These are phyloP conservation scores for Protodeltote pygarga DNA, from an alignment of 2,888 invertebrate species.

Conservation along the genomic window DNA sequence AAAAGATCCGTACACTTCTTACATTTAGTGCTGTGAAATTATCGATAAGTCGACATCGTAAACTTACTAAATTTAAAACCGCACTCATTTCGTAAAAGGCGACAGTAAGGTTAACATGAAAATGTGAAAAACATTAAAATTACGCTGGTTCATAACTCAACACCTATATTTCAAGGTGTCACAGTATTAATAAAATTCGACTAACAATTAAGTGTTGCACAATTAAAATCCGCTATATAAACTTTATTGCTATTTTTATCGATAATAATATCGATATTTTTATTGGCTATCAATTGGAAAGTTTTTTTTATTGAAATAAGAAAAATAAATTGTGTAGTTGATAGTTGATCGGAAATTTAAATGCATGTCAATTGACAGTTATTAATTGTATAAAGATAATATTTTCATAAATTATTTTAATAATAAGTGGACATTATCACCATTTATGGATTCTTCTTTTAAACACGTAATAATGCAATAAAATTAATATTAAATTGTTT, in stretches of 20 bases:
- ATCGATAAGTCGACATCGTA: conserved; percentile 40
- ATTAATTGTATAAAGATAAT: conserved; percentile 36
- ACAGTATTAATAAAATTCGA: conserved; percentile 42
- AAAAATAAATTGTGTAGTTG: conserved; percentile 37
- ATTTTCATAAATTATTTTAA: conserved; percentile 8
- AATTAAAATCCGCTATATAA: conserved; percentile 41
- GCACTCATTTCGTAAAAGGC: conserved; percentile 42
- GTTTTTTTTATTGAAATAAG: conserved; percentile 37
- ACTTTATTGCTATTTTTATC: conserved; percentile 43
- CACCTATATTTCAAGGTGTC: conserved; percentile 46
- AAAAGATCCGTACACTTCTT: neutral
- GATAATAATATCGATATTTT: conserved; percentile 46
- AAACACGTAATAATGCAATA: neutral
- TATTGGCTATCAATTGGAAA: conserved; percentile 47
- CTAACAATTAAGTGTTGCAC: conserved; percentile 51
- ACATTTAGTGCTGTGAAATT: conserved; percentile 32
- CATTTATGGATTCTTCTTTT: conserved; percentile 10
- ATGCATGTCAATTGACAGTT: conserved; percentile 25
- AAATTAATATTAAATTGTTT: conserved; percentile 1
- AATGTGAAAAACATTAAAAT: conserved; percentile 21
- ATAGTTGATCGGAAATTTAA: conserved; percentile 34
- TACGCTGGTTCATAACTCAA: conserved; percentile 40
- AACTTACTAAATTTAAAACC: conserved; percentile 46
- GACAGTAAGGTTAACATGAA: conserved; percentile 29
- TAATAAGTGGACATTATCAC: conserved; percentile 5